Base-by-base conservation (phyloP, 2,888 invertebrate species). In the Panzeria rudis region DNA sequence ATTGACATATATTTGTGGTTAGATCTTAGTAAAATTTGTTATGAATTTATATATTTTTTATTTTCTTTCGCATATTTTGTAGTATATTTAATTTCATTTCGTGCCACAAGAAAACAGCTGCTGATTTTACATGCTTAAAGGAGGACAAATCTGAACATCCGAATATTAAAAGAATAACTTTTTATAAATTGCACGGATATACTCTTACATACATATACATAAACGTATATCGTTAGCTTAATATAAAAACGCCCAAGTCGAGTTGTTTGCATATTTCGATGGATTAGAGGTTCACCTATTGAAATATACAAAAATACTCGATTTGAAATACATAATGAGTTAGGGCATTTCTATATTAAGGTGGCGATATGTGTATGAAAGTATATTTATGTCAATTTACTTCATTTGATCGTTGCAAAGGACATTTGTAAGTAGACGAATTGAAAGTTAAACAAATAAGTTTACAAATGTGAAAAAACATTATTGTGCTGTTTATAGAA, bases 1-100 rank as follows among this genome's bases (percentile, higher is more conserved):
- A 73, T 84, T 84, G 76, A 76, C 80, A 76, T 84, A 76, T 84
- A 84, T 84, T 84, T 84, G 80, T 41, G 84, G 79, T 84, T 76
- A 47, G 47, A 79, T 71, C 3, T 32, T 59, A 52, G 56, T 41
- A 69, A 75, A 79, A 75, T 44, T 79, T 73, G 72, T 79, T 79
- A 78, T 79, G 47, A 78, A 78, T 83, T 73, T 73, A 25, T 72
- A 66, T n/a, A 29, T 5, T 71, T 52, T 78, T 13, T 50, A 15
- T 32, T 44, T 44, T n/a, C 29, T 41, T 35, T 5, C 23, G 56
- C 9, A 72, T 47, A 47, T 47, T 72, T 71, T 47, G 11, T 64
- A 35, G 11, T 8, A 72, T 44, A 47, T 64, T 56, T 44, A 29
- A 56, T 56, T 47, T 52, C 32, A 52, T 54, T 38, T 72, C 25